Base-by-base conservation (phyloP, 1,140 invertebrate genomes). In the Brachionus rubens region DNA sequence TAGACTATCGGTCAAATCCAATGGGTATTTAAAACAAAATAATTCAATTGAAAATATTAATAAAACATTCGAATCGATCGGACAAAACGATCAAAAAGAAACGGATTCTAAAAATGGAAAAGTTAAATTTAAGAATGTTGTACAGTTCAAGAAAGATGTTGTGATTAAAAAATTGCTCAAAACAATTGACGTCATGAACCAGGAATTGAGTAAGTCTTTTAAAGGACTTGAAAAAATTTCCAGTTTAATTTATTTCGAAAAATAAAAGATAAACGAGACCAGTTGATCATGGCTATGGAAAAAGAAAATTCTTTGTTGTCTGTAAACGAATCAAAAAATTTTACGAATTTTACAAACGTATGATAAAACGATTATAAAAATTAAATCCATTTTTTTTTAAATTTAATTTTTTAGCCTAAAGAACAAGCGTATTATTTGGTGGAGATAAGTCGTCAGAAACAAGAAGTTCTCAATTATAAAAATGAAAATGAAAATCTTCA, bases 191-290 rank as follows among this genome's bases (percentile, higher is more conserved):
- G 50, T 72, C 6, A 72, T 72, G 68, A 72, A 50, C 19, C 26
- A 50, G 36, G 68, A 72, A 50, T 48, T 72, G 9, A 72, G 68
- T 72, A 72, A 72, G 46, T 47, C n/a, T 47, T 70, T 40, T 28
- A 2, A n/a, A 12, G 24, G 3, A 12, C n/a, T n/a, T n/a, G n/a
- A n/a, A 30, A 56, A 33, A 56, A n/a, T 5, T 1, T 28, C 7
- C 2, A 46, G 7, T 33, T 36, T 62, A n/a, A 62, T n/a, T 3
- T 36, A 36, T 16, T 36, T 21, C 6, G n/a, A n/a, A n/a, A n/a
- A n/a, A n/a, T n/a, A 70, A 48, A 72, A 72, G 68, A 72, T 50
- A 72, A 72, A 48, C 19, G 68, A 6, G 68, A 72, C 30, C 16
- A 54, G 30, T 54, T 48, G 33, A 72, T 72, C 10, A 54, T 40